These are phyloP conservation scores for Nephrotoma guestfalica DNA, from an alignment of 2,888 invertebrate species.

Conservation along the genomic window DNA sequence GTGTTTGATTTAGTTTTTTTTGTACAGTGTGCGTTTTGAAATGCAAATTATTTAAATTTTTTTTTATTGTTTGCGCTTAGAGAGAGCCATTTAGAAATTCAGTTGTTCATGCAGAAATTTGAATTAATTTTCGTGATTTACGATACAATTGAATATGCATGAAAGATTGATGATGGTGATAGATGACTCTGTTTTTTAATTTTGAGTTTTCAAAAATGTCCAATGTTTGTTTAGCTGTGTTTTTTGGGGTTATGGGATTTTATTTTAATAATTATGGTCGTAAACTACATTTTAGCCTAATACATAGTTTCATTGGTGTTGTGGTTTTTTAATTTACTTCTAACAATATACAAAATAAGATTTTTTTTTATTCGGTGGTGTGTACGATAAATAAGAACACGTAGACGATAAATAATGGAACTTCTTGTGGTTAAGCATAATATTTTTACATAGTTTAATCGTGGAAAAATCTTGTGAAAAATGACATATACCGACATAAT, in stretches of 20 bases:
- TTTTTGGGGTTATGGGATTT: not conserved
- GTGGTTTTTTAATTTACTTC: not conserved
- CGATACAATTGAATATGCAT: not conserved
- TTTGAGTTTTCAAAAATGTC: not conserved
- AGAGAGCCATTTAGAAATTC: not conserved
- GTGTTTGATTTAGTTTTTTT: not conserved
- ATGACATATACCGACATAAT: no score
- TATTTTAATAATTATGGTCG: not conserved
- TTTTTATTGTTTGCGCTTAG: not conserved
- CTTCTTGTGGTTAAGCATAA: no score
- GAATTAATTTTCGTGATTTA: not conserved
- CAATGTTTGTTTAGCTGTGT: not conserved
- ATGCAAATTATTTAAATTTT: not conserved
- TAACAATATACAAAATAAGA: no score
- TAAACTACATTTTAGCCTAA: not conserved
- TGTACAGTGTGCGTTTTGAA: not conserved
- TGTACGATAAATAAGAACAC: no score
- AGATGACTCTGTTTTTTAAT: not conserved
- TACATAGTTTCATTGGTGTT: not conserved
- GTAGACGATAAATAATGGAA: no score
- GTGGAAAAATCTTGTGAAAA: no score
- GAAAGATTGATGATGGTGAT: not conserved
- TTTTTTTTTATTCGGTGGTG: no score
- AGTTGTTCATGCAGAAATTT: not conserved
- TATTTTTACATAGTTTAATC: no score